Percentiles rank a stretch among this genome's conserved stretches.
These are phyloP conservation scores for Leucophenga montana DNA, from an alignment of 2,888 invertebrate species.

Conservation along the genomic window DNA sequence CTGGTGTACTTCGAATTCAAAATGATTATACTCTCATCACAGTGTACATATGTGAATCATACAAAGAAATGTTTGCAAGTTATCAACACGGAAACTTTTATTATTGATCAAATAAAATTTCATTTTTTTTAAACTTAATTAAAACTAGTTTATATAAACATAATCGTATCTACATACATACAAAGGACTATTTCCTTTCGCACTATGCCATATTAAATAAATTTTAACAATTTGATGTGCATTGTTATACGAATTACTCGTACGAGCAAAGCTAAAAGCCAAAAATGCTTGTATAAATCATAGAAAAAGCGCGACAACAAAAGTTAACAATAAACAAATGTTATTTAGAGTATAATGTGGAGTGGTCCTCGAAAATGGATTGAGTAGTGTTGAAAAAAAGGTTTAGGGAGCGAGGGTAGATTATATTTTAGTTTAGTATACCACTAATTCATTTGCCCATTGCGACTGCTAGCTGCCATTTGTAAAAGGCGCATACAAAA, in stretches of 20 bases:
- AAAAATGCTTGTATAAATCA: conserved; percentile 1
- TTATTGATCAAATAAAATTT: too few relatives aligned
- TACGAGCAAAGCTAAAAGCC: background rate
- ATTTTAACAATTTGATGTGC: too few relatives aligned
- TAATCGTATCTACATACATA: too few relatives aligned
- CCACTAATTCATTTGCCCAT: background rate
- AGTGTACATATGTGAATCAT: too few relatives aligned
- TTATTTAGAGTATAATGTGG: background rate
- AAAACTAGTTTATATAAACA: too few relatives aligned
- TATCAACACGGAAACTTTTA: too few relatives aligned
- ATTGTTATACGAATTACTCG: background rate
- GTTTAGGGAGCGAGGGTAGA: background rate
- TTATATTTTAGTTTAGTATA: background rate
- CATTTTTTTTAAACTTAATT: too few relatives aligned
- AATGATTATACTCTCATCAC: too few relatives aligned
- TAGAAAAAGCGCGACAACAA: background rate
- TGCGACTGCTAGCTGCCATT: background rate
- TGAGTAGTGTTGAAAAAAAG: background rate
- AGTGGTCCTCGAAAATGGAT: background rate
- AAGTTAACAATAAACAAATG: conserved; percentile 5
- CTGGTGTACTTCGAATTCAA: too few relatives aligned
- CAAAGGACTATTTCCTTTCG: too few relatives aligned
- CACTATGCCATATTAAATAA: too few relatives aligned
- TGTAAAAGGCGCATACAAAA: background rate
- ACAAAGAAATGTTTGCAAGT: too few relatives aligned